Percentiles rank a stretch among this genome's conserved stretches.
Evolutionary conservation across 1,140 invertebrate species (phyloP).

Genomic region (Calephelis virginiensis): DNA sequence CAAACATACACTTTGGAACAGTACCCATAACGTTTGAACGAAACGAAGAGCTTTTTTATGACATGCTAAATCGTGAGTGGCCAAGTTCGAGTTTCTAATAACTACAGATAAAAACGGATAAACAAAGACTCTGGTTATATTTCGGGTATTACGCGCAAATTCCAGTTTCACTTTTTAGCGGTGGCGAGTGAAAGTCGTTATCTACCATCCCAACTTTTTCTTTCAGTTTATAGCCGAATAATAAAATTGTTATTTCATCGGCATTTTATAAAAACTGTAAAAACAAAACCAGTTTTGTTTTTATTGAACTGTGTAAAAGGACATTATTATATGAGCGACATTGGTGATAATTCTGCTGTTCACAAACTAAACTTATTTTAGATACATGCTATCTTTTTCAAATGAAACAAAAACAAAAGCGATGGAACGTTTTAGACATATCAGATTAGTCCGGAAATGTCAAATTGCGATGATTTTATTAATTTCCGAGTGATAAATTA

Average conservation of each 20-base stretch:
- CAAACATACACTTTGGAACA: too few relatives aligned
- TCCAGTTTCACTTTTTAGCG: constrained; percentile 74
- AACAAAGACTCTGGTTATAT: constrained; percentile 28
- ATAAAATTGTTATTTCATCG: constrained; percentile 20
- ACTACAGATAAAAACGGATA: constrained; percentile 15
- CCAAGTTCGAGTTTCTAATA: constrained; percentile 2
- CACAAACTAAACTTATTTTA: too few relatives aligned
- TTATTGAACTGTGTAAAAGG: background rate
- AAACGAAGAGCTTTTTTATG: background rate
- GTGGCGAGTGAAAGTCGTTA: constrained; percentile 62
- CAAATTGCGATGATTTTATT: too few relatives aligned
- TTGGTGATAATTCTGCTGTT: too few relatives aligned
- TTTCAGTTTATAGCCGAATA: constrained; percentile 38
- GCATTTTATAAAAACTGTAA: background rate
- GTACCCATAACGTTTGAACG: too few relatives aligned
- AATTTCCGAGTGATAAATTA: too few relatives aligned
- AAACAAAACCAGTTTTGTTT: background rate
- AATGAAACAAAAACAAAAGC: too few relatives aligned
- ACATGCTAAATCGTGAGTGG: constrained; percentile 3
- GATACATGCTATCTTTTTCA: too few relatives aligned
- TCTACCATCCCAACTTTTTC: constrained; percentile 58
- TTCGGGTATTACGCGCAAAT: constrained; percentile 38
- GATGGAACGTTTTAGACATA: too few relatives aligned
- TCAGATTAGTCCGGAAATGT: too few relatives aligned
- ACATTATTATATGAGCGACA: too few relatives aligned